Percentiles rank a stretch among this genome's conserved stretches.
phyloP scores from a whole-genome alignment of 1,140 invertebrate genomes.

The Hycleus cichorii region DNA sequence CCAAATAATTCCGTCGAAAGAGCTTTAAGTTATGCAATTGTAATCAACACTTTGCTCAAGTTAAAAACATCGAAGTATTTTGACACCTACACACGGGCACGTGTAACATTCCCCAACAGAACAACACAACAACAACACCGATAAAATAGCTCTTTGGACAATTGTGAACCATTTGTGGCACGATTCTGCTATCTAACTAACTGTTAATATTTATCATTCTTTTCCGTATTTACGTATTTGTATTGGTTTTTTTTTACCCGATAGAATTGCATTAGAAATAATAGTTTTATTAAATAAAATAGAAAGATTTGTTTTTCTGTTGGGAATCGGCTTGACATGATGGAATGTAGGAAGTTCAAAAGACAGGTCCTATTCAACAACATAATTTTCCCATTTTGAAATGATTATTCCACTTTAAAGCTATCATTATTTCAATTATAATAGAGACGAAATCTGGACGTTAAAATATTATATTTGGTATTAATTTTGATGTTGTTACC shows the following conservation, averaged over 20 bases:
- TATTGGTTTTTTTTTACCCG: too few species aligned
- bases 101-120: not conserved
- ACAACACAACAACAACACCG: not conserved
- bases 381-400: too few species aligned
- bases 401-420: not conserved
- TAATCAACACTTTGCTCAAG: not conserved
- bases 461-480: not conserved
- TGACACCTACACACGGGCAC: not conserved
- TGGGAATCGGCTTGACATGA: conserved; percentile 4
- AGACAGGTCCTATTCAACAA: not conserved
- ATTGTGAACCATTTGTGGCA: not conserved
- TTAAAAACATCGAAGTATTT: not conserved
- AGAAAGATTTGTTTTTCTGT: not conserved
- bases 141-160: not conserved
- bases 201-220: too few species aligned
- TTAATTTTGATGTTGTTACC: not conserved
- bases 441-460: not conserved
- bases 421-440: conserved; percentile 22
- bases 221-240: too few species aligned
- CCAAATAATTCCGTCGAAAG: not conserved
- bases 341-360: conserved; percentile 21
- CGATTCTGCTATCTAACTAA: not conserved
- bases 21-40: not conserved
- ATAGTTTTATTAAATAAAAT: not conserved
- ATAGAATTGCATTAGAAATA: not conserved